phyloP scores from a whole-genome alignment of 2,113 vertebrate genomes.

The Sapajus apella region DNA sequence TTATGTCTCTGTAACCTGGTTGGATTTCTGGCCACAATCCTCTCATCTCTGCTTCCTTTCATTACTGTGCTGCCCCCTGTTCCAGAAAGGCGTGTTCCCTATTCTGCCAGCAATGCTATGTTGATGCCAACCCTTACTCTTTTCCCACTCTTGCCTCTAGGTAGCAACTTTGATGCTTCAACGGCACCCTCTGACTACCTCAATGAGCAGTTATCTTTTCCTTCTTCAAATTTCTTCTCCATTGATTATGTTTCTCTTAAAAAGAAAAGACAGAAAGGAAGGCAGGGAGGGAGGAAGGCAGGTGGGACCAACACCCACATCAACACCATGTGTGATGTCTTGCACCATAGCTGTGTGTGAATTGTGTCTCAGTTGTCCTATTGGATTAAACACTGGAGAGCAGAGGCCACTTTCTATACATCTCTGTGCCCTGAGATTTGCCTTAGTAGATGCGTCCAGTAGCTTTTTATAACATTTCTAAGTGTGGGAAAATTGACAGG shows the following conservation, averaged over 20 bases:
- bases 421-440: not conserved
- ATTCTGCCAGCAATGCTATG: not conserved
- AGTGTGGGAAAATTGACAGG: not conserved
- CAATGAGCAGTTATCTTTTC: not conserved
- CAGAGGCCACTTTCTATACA: not conserved
- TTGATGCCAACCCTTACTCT: not conserved
- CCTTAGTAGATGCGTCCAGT: not conserved
- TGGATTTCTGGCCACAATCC: not conserved
- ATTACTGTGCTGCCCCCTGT: not conserved
- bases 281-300: not conserved
- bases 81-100: rapidly evolving
- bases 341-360: not conserved
- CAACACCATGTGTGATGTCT: not conserved
- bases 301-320: not conserved
- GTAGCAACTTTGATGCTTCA: not conserved
- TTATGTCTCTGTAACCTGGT: not conserved
- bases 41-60: not conserved
- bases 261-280: not conserved
- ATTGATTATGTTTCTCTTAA: not conserved
- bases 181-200: not conserved
- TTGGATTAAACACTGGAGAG: not conserved
- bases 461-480: not conserved
- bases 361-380: not conserved
- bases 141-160: not conserved
- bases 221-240: not conserved